These are phyloP conservation scores for Ovibos moschatus DNA, from an alignment of 2,113 vertebrate genomes.

Conservation along the genomic window DNA sequence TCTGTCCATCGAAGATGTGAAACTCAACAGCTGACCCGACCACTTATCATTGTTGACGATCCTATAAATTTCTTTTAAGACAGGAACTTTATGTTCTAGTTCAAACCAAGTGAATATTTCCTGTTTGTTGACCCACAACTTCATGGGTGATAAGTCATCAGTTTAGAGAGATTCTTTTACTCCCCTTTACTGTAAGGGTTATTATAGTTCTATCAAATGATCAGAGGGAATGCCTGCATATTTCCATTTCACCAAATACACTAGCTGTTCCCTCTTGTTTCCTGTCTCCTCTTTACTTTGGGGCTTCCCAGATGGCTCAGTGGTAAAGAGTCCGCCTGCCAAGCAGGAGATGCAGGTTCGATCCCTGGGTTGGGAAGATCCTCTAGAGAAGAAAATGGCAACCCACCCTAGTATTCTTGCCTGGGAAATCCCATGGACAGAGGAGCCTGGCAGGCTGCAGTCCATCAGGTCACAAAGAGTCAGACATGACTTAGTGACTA, in stretches of 20 bases:
- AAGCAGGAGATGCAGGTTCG: not conserved
- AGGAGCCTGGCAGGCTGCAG: not conserved
- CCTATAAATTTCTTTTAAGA: slow-evolving; percentile 45
- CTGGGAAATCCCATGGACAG: not conserved
- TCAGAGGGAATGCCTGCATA: not conserved
- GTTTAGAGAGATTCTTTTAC: slow-evolving; percentile 23
- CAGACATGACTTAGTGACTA: not conserved
- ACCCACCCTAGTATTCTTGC: not conserved
- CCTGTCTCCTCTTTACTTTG: not conserved
- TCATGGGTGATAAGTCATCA: slow-evolving; percentile 17
- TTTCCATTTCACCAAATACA: not conserved
- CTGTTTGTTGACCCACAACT: slow-evolving; percentile 47
- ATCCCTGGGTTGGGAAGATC: not conserved
- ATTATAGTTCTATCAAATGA: not conserved
- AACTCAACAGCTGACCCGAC: slow-evolving; percentile 41
- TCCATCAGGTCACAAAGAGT: not conserved
- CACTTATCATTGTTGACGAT: slow-evolving; percentile 22
- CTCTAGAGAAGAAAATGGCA: not conserved
- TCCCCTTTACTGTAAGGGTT: not conserved
- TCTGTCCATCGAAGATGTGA: not conserved
- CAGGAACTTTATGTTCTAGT: slow-evolving; percentile 47
- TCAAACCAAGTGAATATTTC: slow-evolving; percentile 38
- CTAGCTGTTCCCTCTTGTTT: not conserved
- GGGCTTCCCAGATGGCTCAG: not conserved
- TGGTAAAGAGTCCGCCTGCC: not conserved